Conservation (phyloP, 2,888 invertebrate species). For the Aelia acuminata region DNA sequence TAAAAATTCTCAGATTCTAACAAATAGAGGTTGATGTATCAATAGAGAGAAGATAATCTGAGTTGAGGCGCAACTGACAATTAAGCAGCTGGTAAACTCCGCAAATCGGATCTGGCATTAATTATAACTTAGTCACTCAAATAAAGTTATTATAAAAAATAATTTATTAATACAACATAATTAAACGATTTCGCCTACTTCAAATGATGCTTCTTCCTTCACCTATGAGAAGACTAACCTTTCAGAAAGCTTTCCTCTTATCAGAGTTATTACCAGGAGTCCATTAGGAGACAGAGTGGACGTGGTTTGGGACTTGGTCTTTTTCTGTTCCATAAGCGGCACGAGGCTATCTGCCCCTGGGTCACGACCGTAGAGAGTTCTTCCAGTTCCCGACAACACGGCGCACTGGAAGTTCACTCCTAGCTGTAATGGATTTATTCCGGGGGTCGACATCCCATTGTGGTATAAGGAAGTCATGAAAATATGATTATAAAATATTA, state of each 20-base stretch:
- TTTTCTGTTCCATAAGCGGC: slow-evolving; percentile 46
- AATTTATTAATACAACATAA: no score
- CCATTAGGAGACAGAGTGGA: slow-evolving; percentile 35
- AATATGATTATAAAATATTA: no score
- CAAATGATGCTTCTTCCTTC: not conserved
- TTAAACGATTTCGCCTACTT: not conserved
- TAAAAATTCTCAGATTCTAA: no score
- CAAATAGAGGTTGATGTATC: no score
- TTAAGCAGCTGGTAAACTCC: no score
- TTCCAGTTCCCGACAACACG: not conserved
- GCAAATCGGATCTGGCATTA: no score
- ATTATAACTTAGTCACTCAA: no score
- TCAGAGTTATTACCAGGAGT: slow-evolving; percentile 16
- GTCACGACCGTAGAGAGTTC: slow-evolving; percentile 24
- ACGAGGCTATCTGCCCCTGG: slow-evolving; percentile 45
- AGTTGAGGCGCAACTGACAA: no score
- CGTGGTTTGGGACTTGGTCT: not conserved
- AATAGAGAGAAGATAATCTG: no score
- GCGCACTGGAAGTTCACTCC: not conserved
- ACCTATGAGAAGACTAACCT: not conserved
- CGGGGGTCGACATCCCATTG: not conserved
- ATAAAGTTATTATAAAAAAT: no score
- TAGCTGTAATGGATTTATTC: not conserved
- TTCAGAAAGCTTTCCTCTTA: not conserved
- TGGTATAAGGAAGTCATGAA: no score